Evolutionary conservation across 2,888 invertebrate genomes (phyloP).

Genomic region (Chelonus formosanus): DNA sequence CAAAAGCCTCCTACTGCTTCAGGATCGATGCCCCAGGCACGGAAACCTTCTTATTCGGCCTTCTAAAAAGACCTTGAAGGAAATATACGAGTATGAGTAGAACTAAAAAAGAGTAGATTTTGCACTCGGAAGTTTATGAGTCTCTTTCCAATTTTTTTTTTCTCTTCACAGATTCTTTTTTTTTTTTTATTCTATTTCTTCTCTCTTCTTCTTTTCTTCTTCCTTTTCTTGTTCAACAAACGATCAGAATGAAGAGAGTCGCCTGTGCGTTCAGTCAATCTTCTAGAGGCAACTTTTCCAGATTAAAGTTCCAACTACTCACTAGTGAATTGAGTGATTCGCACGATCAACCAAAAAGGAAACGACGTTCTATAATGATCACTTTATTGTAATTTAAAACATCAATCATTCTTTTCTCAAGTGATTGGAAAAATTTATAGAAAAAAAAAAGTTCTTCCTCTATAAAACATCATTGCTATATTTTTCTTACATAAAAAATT

Average conservation of each 20-base stretch:
- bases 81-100: constrained; percentile 25
- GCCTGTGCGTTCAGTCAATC: constrained; percentile 53
- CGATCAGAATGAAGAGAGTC: constrained; percentile 11
- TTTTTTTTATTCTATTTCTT: constrained; percentile 16
- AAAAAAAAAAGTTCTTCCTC: too few species aligned
- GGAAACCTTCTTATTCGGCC: constrained; percentile 18
- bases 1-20: constrained; percentile 5
- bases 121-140: constrained; percentile 57
- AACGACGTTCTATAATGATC: background rate
- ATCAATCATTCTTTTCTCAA: background rate
- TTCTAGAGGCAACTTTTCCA: constrained; percentile 53
- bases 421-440: too few species aligned
- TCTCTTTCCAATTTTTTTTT: constrained; percentile 31
- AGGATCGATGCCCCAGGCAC: constrained; percentile 25
- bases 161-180: constrained; percentile 19
- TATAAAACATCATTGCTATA: too few species aligned
- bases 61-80: constrained; percentile 23
- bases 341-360: constrained; percentile 5
- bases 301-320: constrained; percentile 58
- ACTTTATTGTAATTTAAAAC: background rate
- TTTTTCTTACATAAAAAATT: too few species aligned
- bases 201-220: constrained; percentile 21
- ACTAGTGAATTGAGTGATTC: constrained; percentile 38
- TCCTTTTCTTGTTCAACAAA: background rate
- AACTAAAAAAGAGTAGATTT: constrained; percentile 52